Evolutionary conservation across 92 coral and sea anemone genomes (phyloP).

Genomic region (Epizoanthus scotinus): DNA sequence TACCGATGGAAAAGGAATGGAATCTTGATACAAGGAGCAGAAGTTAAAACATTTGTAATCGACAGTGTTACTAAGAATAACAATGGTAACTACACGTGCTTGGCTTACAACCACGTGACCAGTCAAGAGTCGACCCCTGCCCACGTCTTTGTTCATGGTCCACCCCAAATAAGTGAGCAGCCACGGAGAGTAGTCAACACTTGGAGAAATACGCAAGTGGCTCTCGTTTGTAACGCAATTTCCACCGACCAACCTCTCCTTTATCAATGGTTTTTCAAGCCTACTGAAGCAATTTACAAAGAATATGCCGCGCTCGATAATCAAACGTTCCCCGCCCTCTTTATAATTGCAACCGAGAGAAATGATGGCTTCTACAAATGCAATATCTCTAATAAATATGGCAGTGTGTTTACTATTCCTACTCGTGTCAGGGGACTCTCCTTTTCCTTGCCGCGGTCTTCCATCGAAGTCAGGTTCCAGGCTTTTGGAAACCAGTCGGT

Average conservation of each 20-base stretch:
- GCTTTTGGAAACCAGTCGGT: background rate
- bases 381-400: slow-evolving; percentile 57
- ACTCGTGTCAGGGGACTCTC: slow-evolving; percentile 50
- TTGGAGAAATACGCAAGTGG: slow-evolving; percentile 34
- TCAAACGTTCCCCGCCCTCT: slow-evolving; percentile 52
- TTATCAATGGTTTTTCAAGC: slow-evolving; percentile 68
- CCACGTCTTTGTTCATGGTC: slow-evolving; percentile 51
- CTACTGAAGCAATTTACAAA: slow-evolving; percentile 7
- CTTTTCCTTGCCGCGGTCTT: slow-evolving; percentile 52
- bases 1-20: slow-evolving; percentile 70
- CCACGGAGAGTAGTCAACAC: slow-evolving; percentile 49
- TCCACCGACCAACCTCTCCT: slow-evolving; percentile 42
- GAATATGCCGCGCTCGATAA: slow-evolving; percentile 31
- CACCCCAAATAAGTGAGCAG: slow-evolving; percentile 55
- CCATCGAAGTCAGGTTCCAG: slow-evolving; percentile 18
- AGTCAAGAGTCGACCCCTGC: slow-evolving; percentile 52
- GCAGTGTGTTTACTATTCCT: slow-evolving; percentile 43
- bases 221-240: slow-evolving; percentile 40
- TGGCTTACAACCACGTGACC: slow-evolving; percentile 61
- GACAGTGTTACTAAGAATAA: slow-evolving; percentile 32
- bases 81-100: slow-evolving; percentile 64
- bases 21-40: slow-evolving; percentile 36
- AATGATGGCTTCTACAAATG: slow-evolving; percentile 66
- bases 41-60: slow-evolving; percentile 34
- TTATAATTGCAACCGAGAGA: slow-evolving; percentile 12